These are phyloP conservation scores for Grus americana DNA, from an alignment of 2,113 vertebrate species.

Conservation along the genomic window DNA sequence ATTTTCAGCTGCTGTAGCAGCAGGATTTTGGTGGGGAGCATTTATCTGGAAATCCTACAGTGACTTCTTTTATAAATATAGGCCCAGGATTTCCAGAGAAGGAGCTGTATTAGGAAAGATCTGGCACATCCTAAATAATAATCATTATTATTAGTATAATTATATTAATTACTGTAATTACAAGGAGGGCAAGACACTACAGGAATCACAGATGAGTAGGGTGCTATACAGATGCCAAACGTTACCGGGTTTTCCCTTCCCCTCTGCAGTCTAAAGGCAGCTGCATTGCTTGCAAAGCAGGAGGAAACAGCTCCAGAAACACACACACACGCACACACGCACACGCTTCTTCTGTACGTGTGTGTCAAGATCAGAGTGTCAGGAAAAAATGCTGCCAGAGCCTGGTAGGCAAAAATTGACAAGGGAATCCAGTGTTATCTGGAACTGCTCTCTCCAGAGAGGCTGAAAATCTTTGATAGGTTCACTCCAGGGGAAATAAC, in stretches of 20 bases:
- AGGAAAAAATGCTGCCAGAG: background rate
- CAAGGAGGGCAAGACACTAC: conserved; percentile 30
- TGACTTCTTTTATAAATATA: conserved; percentile 5
- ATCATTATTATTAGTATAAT: conserved; percentile 48
- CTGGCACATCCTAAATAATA: conserved; percentile 34
- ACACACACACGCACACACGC: background rate
- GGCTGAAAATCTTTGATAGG: conserved; percentile 53
- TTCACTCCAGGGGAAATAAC: conserved; percentile 57
- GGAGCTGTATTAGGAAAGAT: background rate
- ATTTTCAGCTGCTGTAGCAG: background rate
- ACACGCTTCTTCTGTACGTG: background rate
- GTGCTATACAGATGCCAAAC: background rate
- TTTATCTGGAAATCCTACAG: background rate
- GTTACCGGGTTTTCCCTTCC: background rate
- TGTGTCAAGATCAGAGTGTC: background rate
- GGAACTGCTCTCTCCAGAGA: conserved; percentile 48
- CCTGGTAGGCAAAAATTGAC: conserved; percentile 24
- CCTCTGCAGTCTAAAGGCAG: background rate
- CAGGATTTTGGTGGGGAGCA: background rate
- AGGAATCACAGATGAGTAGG: conserved; percentile 45
- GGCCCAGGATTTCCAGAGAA: conserved; percentile 12
- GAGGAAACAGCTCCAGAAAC: background rate
- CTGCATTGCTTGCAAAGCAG: background rate
- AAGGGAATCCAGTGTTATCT: conserved; percentile 27
- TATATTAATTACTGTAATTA: conserved; percentile 57